A percentile compares a stretch with the other conserved stretches of the same genome.
phyloP scores from a whole-genome alignment of 1,140 invertebrate genomes.

The Galendromus occidentalis region DNA sequence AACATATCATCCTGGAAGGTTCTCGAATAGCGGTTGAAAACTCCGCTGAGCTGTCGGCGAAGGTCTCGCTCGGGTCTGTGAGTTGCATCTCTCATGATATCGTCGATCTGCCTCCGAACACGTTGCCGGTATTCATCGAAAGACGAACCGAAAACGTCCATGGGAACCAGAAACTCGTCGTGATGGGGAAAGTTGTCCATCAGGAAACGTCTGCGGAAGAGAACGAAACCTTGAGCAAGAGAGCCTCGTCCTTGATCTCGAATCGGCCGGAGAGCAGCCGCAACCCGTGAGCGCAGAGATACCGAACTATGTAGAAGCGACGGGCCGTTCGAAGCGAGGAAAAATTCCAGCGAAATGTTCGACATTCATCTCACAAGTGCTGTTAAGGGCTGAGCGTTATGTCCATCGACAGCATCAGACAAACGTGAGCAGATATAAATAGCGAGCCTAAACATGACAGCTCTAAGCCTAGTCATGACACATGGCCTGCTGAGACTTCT shows the following conservation, averaged over 20 bases:
- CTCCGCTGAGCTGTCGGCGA: background rate
- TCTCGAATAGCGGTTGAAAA: conserved; percentile 4
- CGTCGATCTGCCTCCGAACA: background rate
- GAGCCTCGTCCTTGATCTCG: too few relatives aligned
- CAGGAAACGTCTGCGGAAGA: background rate
- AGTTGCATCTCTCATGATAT: background rate
- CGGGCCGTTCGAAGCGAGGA: too few relatives aligned
- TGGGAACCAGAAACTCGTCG: conserved; percentile 1
- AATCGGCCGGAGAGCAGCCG: background rate
- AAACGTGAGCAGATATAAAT: too few relatives aligned
- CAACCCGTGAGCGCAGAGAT: background rate
- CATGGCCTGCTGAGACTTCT: too few relatives aligned
- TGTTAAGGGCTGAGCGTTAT: too few relatives aligned
- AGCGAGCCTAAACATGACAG: too few relatives aligned
- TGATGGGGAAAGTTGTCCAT: conserved; percentile 8
- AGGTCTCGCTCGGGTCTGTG: conserved; percentile 1
- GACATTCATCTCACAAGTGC: too few relatives aligned
- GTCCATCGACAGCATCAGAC: too few relatives aligned
- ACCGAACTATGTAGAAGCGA: too few relatives aligned
- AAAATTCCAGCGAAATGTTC: too few relatives aligned
- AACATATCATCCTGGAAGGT: conserved; percentile 10
- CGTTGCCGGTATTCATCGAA: background rate
- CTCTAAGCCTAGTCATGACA: too few relatives aligned
- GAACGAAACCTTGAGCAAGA: background rate
- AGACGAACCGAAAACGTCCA: conserved; percentile 9